These are phyloP conservation scores for Deroptyus accipitrinus DNA, from an alignment of 2,113 vertebrate genomes.

Conservation along the genomic window DNA sequence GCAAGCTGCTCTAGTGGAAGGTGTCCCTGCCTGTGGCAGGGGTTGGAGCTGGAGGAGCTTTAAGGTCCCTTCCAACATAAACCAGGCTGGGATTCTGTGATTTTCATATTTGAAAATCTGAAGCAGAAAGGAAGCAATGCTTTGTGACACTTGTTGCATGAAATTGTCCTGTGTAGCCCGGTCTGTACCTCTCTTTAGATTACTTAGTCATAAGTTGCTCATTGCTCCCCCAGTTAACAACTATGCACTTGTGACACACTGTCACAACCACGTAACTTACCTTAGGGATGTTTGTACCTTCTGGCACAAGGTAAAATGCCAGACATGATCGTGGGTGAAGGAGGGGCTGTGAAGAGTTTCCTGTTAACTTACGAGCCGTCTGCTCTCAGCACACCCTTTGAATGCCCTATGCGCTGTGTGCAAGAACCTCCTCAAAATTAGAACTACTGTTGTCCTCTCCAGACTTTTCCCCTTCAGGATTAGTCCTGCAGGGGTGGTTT, in stretches of 20 bases:
- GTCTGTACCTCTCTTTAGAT: neutral
- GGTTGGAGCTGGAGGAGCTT: too few species aligned
- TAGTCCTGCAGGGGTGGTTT: neutral
- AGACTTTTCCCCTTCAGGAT: neutral
- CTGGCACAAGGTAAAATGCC: neutral
- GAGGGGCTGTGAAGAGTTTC: neutral
- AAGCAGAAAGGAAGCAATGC: neutral
- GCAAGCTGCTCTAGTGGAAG: too few species aligned
- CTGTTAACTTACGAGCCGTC: neutral
- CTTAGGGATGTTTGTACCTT: neutral
- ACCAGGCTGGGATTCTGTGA: neutral
- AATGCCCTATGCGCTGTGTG: neutral
- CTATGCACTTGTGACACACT: neutral
- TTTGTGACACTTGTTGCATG: neutral
- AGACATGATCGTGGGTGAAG: neutral
- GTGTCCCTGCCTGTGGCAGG: too few species aligned
- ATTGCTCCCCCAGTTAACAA: neutral
- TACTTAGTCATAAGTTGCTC: neutral
- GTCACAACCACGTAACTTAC: neutral
- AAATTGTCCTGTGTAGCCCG: neutral
- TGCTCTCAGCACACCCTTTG: too few species aligned
- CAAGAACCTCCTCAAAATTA: neutral
- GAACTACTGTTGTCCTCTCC: neutral
- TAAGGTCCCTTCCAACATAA: neutral
- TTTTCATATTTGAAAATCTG: neutral